phyloP scores from a whole-genome alignment of 2,888 invertebrate genomes.

The Alitta virens region DNA sequence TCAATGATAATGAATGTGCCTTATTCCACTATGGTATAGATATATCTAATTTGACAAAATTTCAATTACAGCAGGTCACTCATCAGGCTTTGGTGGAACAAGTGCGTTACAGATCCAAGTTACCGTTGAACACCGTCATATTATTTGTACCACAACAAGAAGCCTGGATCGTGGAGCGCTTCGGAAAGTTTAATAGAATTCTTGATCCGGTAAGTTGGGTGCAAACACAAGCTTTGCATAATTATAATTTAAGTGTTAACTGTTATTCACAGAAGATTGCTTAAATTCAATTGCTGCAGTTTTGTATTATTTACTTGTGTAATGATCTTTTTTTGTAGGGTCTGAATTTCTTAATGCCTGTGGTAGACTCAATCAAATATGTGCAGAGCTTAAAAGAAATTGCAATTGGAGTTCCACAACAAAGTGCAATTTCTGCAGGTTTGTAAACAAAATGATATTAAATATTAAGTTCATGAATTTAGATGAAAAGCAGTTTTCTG shows the following conservation, averaged over 20 bases:
- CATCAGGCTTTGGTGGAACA: constrained; percentile 21
- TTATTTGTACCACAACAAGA: constrained; percentile 99
- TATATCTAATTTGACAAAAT: too few relatives aligned
- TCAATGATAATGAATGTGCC: too few relatives aligned
- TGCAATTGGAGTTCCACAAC: constrained; percentile 97
- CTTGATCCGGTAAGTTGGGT: constrained; percentile 72
- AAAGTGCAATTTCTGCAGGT: constrained; percentile 92
- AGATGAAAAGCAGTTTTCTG: too few relatives aligned
- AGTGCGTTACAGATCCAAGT: constrained; percentile 33
- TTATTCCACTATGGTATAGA: too few relatives aligned
- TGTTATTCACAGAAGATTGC: neutral
- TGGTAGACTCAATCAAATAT: constrained; percentile 90
- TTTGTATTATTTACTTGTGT: too few relatives aligned
- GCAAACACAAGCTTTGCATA: neutral
- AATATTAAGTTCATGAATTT: too few relatives aligned
- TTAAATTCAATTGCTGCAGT: too few relatives aligned
- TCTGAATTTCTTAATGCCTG: constrained; percentile 84
- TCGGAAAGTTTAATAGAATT: constrained; percentile 94
- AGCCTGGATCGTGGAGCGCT: constrained; percentile 84
- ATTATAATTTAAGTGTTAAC: too few relatives aligned
- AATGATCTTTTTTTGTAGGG: constrained; percentile 65
- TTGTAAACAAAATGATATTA: constrained; percentile 14
- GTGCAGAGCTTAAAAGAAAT: constrained; percentile 99
- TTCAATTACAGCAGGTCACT: neutral
- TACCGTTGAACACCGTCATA: constrained; percentile 77